Conservation (phyloP, 2,113 vertebrate genomes). For the Microtus richardsoni region DNA sequence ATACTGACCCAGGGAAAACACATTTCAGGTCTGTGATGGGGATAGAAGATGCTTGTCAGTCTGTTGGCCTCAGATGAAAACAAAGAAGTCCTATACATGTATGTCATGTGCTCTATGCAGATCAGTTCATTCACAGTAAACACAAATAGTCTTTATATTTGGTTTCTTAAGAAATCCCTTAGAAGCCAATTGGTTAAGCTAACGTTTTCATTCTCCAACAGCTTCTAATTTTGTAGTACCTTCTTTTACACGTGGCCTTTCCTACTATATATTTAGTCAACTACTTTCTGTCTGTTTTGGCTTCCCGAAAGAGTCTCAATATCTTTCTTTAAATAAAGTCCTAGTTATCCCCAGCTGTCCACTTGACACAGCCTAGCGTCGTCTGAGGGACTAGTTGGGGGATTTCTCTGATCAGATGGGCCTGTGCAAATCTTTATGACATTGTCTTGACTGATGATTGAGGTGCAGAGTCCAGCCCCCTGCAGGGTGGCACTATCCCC, state of each 20-base stretch:
- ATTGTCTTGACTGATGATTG: not conserved
- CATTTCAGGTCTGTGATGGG: not conserved
- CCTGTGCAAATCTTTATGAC: not conserved
- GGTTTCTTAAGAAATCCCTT: not conserved
- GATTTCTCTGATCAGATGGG: not conserved
- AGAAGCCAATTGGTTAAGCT: not conserved
- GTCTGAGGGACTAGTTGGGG: not conserved
- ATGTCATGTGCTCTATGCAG: not conserved
- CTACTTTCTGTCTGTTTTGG: not conserved
- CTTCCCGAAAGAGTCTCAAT: not conserved
- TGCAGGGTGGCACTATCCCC: not conserved
- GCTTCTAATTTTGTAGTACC: not conserved
- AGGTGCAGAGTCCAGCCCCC: not conserved
- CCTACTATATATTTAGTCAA: conserved; percentile 13
- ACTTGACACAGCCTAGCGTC: not conserved
- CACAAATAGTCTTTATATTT: not conserved
- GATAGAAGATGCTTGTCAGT: not conserved
- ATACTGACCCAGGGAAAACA: not conserved
- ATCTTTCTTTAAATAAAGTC: conserved; percentile 53
- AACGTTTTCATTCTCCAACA: not conserved
- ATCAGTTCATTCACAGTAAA: not conserved
- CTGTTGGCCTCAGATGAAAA: not conserved
- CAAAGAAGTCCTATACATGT: not conserved
- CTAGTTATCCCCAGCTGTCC: not conserved
- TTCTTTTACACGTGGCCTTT: conserved; percentile 16